Evolutionary conservation across 2,888 invertebrate genomes (phyloP).

Genomic region (Amphipyra berbera): DNA sequence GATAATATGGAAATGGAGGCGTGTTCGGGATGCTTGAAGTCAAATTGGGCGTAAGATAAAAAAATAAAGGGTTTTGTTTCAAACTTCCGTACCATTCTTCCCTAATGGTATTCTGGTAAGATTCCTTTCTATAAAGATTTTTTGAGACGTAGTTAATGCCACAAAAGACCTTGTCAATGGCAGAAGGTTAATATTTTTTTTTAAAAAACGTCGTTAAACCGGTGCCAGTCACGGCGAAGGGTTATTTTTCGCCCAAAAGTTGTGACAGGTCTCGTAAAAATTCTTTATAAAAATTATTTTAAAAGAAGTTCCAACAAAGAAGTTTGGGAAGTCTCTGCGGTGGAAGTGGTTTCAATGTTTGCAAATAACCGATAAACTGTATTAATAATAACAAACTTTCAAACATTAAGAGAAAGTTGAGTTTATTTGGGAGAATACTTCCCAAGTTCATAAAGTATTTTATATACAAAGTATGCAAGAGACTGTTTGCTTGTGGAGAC

Average conservation of each 20-base stretch:
- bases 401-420: slow-evolving; percentile 22
- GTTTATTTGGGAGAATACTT: slow-evolving; percentile 33
- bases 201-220: slow-evolving; percentile 39
- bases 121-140: slow-evolving; percentile 33
- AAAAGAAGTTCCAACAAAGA: slow-evolving; percentile 49
- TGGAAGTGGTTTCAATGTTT: slow-evolving; percentile 31
- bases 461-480: slow-evolving; percentile 10
- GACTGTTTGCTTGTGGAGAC: slow-evolving; percentile 4
- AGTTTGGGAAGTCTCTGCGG: slow-evolving; percentile 37
- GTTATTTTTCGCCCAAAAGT: slow-evolving; percentile 61
- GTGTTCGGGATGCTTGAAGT: slow-evolving; percentile 60
- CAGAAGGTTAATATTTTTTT: slow-evolving; percentile 32
- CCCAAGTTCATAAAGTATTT: slow-evolving; percentile 15
- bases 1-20: slow-evolving; percentile 66
- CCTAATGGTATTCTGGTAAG: slow-evolving; percentile 37
- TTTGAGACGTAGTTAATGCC: slow-evolving; percentile 5
- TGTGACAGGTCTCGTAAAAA: slow-evolving; percentile 56
- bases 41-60: slow-evolving; percentile 62
- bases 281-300: slow-evolving; percentile 37
- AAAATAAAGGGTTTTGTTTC: slow-evolving; percentile 51
- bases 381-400: slow-evolving; percentile 35
- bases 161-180: slow-evolving; percentile 40
- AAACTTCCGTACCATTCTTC: slow-evolving; percentile 37
- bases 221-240: slow-evolving; percentile 46
- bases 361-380: slow-evolving; percentile 45